Base-by-base conservation (phyloP, 2,797 vertebrate genomes). In the Eurystomus glaucurus region DNA sequence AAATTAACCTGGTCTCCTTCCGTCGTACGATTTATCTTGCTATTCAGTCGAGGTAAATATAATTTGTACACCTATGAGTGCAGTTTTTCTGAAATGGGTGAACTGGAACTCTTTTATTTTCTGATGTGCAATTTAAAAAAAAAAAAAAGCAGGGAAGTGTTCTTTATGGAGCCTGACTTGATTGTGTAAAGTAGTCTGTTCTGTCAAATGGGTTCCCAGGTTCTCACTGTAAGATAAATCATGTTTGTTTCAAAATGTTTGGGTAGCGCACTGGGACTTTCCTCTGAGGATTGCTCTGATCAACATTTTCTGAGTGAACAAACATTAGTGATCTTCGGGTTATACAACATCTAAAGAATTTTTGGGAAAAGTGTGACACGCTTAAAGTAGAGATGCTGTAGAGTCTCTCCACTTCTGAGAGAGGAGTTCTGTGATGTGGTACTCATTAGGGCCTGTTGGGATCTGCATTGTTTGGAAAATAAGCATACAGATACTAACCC, bases 11-110 rank as follows among this genome's bases (percentile, higher is more conserved):
- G 91, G 99, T 99, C 10, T 99, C 99, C 14, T 99, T 99, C 92
- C 99, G 99, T 78, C 99, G 99, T 96, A 99, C 99, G 85, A 99
- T 99, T 98, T 99, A 99, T 98, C 99, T 99, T 41, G 99, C 99
- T 91, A 99, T 99, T 94, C 99, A 99, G 83, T 99, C 99, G 97
- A 99, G 99, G 99, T 99, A 98, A 97, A 41, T 41, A 31, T 21
- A 35, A n/a, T 23, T 87, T 61, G n/a, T 37, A 28, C 2, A 13
- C 13, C 28, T 64, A 8, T 2, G 2, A 55, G 7, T 69, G 14
- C 22, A 62, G 19, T 14, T 77, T 3, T 41, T 71, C 61, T 85
- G 17, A 60, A 58, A 33, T 23, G 29, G 5, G 9, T 77, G 26
- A 29, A 25, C 33, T 58, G 26, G 39, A 51, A 51, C 5, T 54